Evolutionary conservation across 2,888 invertebrate species (phyloP).

Genomic region (Microplitis manilae): DNA sequence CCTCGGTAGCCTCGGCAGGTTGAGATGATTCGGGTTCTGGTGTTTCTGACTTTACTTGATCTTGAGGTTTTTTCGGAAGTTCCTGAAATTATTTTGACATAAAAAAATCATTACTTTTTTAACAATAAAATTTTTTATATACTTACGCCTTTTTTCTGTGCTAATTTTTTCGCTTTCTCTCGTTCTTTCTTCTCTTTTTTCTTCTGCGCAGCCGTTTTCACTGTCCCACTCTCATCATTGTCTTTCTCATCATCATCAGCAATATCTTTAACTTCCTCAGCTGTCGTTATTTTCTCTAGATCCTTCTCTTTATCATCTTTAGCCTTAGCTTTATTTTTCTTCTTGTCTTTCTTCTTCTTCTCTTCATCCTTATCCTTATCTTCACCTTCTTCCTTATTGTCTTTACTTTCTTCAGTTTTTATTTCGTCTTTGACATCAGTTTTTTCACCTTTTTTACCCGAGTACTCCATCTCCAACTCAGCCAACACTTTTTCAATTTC

Average conservation of each 20-base stretch:
- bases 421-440: conserved; percentile 48
- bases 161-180: conserved; percentile 82
- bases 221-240: conserved; percentile 74
- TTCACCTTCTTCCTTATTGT: conserved; percentile 59
- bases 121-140: neutral
- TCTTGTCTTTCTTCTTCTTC: conserved; percentile 52
- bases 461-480: conserved; percentile 86
- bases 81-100: conserved; percentile 31
- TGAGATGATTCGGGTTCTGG: conserved; percentile 24
- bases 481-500: conserved; percentile 89
- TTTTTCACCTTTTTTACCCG: conserved; percentile 73
- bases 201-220: conserved; percentile 89
- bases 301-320: conserved; percentile 65
- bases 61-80: conserved; percentile 48
- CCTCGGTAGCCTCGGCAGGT: conserved; percentile 59
- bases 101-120: conserved; percentile 1
- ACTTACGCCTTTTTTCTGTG: conserved; percentile 76
- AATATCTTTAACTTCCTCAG: conserved; percentile 19
- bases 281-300: conserved; percentile 59
- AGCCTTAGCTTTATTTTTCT: conserved; percentile 63
- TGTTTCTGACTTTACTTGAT: conserved; percentile 47
- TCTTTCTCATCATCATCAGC: conserved; percentile 57
- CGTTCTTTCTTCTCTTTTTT: conserved; percentile 92
- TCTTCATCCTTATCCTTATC: conserved; percentile 52
- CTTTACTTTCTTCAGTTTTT: conserved; percentile 54